Conservation (phyloP, 2,797 vertebrate genomes). For the Bufotes viridis region DNA sequence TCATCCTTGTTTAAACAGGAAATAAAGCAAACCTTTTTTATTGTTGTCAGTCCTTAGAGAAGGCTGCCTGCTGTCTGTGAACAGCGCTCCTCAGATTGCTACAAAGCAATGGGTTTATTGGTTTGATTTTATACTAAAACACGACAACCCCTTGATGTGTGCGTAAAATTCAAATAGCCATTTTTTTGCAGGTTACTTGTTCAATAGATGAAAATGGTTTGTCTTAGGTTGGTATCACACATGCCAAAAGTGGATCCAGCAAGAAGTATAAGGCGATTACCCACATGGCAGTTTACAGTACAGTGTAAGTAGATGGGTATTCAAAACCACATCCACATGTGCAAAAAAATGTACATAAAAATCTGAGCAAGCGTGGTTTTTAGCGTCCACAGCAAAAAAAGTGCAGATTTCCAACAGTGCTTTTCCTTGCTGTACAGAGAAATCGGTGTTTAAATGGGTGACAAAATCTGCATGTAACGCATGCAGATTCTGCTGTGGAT, state of each 20-base stretch:
- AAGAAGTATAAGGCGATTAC: too few relatives aligned
- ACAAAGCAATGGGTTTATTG: conserved; percentile 48
- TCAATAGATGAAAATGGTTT: background rate
- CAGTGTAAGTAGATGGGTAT: too few relatives aligned
- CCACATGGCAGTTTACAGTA: too few relatives aligned
- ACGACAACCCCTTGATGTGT: conserved; percentile 43
- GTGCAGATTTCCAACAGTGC: too few relatives aligned
- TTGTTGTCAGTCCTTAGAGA: conserved; percentile 49
- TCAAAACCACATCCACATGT: too few relatives aligned
- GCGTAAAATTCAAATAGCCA: conserved; percentile 30
- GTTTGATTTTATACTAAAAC: conserved; percentile 56
- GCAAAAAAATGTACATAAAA: too few relatives aligned
- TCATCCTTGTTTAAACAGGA: conserved; percentile 50
- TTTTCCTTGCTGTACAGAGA: too few relatives aligned
- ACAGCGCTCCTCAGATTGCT: conserved; percentile 29
- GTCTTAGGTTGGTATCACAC: background rate
- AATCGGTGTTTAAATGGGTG: too few relatives aligned
- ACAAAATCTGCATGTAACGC: too few relatives aligned
- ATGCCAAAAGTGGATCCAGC: background rate
- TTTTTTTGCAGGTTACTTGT: background rate
- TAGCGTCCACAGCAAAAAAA: too few relatives aligned
- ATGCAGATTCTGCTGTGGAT: too few relatives aligned
- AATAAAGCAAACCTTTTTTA: conserved; percentile 47
- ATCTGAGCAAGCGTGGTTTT: too few relatives aligned
- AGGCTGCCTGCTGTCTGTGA: conserved; percentile 46